Base-by-base conservation (phyloP, 2,797 vertebrate genomes). In the Poecilia wingei region DNA sequence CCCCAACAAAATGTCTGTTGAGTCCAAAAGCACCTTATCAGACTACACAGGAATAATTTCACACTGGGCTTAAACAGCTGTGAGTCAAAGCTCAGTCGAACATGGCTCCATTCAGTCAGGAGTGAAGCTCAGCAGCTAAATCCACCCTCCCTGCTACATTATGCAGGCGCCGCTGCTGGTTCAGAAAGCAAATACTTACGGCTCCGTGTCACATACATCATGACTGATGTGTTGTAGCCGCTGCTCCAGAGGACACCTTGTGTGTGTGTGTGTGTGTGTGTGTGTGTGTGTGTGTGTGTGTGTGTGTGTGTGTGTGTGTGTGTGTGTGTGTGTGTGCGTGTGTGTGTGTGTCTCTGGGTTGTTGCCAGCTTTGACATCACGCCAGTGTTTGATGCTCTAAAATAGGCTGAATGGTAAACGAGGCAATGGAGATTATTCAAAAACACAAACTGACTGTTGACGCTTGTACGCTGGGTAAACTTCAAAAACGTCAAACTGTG, bases 401-500 rank as follows among this genome's bases (percentile, higher is more conserved):
- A 53, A 55, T 25, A 45, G 1, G 28, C 68, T 36, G 66, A 79
- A 77, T 8, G 57, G 61, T 55, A 72, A 76, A 59, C 22, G 59
- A 55, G 74, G 47, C 51, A 55, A 53, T 33, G 70, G 33, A 69
- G 28, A 28, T 72, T 72, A 46, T 72, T 72, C 18, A 46, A 51
- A 79, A 82, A 79, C n/a, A 77, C 82, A 75, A 61, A 82, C 33
- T 55, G 74, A 77, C 53, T 76, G 74, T 70, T 72, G 59, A 87
- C 31, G 72, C 76, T 77, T 73, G 49, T 81, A 70, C 8, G 59
- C 49, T 41, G 55, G 79, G 81, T 82, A 61, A 73, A 82, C 75
- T 47, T 74, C 51, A 72, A 77, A 82, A 28, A 74, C 82, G 85
- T 74, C 79, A 77, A 80, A 66, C 75, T 76, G 72, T 84, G 88